Base-by-base conservation (phyloP, 2,113 vertebrate genomes). In the Mandrillus leucophaeus region DNA sequence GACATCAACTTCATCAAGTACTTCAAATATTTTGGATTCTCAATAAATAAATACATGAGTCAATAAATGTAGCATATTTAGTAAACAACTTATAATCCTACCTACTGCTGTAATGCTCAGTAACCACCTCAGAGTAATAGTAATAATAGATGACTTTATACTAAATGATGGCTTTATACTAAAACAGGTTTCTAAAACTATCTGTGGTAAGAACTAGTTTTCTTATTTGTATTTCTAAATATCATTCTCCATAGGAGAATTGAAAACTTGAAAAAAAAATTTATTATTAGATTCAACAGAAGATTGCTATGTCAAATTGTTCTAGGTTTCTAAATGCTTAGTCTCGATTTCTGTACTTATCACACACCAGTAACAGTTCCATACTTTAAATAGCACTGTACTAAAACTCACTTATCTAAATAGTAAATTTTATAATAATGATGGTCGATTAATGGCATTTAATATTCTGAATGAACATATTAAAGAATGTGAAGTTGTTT, bases 181-280 rank as follows among this genome's bases (percentile, higher is more conserved):
- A 78, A 96, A 91, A 40, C 3, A 48, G 5, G 7, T 72, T 96
- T 94, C 82, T 72, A 85, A 84, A 88, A 32, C 30, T 52, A 30
- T 89, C 20, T 81, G 14, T 55, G 61, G 17, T 27, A 75, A 80
- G 11, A n/a, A 84, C 4, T 8, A 72, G 32, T 87, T 75, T 91
- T 96, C 40, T 83, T 75, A 89, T n/a, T 94, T 95, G 72, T 75
- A 79, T 95, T 95, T 73, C 17, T 66, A 55, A 52, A 32, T 32
- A 64, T 61, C 25, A 61, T 14, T 30, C 61, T 25, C 50, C 38
- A 17, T 48, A 90, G 10, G 11, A 90, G 17, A 94, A 55, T 14
- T 50, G 48, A 50, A 88, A 89, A 96, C 68, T 81, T 30, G 20
- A 95, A 90, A 25, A 50, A n/a, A n/a, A 50, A 50, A 14, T 93